Evolutionary conservation across 2,113 vertebrate species (phyloP), one percentile per base, ranked within the genome.

Genomic region (Perccottus glenii): DNA sequence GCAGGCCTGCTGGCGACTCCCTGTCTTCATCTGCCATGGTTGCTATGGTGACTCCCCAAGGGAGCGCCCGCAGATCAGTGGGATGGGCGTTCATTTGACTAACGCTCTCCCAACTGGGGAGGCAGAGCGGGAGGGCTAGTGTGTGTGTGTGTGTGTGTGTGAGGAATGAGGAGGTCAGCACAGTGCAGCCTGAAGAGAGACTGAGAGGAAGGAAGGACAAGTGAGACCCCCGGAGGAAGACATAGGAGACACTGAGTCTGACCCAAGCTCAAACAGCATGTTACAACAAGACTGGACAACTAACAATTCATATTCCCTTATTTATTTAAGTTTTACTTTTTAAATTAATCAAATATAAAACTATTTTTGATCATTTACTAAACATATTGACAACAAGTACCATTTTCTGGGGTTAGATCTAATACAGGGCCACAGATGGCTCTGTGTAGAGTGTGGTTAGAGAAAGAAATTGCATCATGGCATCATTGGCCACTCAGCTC

Each of bases 31-130:
- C 85, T 73, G 90, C 88, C 89, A 80, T 75, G 70, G 92, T 93
- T 93, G 77, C 91, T 74, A 93, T 91, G 81, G 89, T 60, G 87
- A 93, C 90, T 87, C 88, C 90, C 89, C 89, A 79, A 5, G 73
- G 88, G 92, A 90, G 89, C 88, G 90, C 87, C 88, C 82, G 75
- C 88, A 84, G 87, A 90, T 89, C 89, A 91, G 89, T 88, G 78
- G 91, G 90, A 90, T 81, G 90, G 90, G 87, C 90, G 87, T 92
- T 86, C 88, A 91, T 90, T 90, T 88, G 89, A 89, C 87, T 88
- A 91, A 88, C 88, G 82, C 85, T 84, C 83, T 91, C 85, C 89
- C 88, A 88, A 84, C 87, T 90, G 89, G 88, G 87, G 85, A 87
- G 82, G 70, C 75, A 86, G 78, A 75, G 81, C 36, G 38, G 71